phyloP scores from a whole-genome alignment of 1,140 invertebrate genomes.

The Tetramorium alpestre region DNA sequence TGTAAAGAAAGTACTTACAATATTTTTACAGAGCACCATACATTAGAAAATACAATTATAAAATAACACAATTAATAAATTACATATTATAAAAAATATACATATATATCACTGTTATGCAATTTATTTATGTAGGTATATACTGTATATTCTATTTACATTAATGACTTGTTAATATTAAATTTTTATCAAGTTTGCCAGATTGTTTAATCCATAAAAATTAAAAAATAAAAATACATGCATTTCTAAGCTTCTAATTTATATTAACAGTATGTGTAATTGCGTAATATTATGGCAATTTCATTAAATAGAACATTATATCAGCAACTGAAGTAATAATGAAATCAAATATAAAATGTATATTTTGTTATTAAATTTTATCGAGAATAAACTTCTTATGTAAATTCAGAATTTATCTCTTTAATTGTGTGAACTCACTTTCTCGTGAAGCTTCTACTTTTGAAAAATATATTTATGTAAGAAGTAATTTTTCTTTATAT shows the following conservation, averaged over 20 bases:
- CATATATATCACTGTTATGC: not conserved
- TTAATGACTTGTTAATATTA: not conserved
- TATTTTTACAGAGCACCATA: not conserved
- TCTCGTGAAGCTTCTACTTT: not conserved
- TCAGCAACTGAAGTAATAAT: not conserved
- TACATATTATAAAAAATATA: no score
- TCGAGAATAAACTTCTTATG: not conserved
- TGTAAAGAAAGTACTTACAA: not conserved
- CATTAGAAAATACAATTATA: not conserved
- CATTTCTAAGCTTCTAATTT: not conserved
- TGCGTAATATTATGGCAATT: not conserved
- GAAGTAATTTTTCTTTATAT: not conserved
- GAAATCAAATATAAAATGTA: not conserved
- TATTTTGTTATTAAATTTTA: not conserved
- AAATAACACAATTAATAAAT: no score
- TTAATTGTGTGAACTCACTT: not conserved
- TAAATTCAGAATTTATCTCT: not conserved
- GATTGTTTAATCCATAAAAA: not conserved
- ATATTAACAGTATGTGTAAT: not conserved
- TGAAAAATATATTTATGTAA: not conserved
- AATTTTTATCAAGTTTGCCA: not conserved
- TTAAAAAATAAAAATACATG: not conserved
- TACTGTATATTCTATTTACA: not conserved
- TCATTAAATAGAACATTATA: not conserved
- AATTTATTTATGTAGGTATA: not conserved